Evolutionary conservation across 1,140 invertebrate species (phyloP), one percentile per base, ranked within the genome.

Genomic region (Callitettix versicolor): DNA sequence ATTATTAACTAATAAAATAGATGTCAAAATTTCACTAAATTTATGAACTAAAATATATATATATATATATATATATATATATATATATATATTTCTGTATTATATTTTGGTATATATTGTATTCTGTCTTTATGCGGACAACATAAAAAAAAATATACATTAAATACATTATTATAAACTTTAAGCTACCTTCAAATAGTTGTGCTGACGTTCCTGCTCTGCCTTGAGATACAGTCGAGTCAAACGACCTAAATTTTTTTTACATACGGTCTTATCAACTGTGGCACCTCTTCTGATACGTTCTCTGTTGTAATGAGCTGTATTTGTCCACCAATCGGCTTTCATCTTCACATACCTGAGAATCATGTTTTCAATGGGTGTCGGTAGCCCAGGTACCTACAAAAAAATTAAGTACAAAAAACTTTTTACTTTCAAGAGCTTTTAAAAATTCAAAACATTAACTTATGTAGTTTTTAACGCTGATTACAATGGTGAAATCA

Each of bases 311-410:
- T 99, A 99, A 74, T 99, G 97, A 1, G 96, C 96, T 0, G 97
- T 99, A 71, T 99, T 99, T 0, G 97, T 99, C 97, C 97, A 99
- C 97, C 97, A 99, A 72, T 99, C 97, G 0, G 97, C 96, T 70
- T 99, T 99, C 84, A 98, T 98, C 71, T 99, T 99, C 0, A 99
- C 96, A 71, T 98, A 99, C 40, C 97, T 81, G 17, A 99, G 78
- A 62, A 99, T 99, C 96, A 99, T 99, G 71, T 98, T 99, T 73
- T 99, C 97, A 64, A 99, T 98, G 0, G 97, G 97, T 43, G 92
- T 99, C 0, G 97, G 97, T 7, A 99, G 72, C 3, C 96, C 96
- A 9, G 97, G 97, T 1, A 98, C 92, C 76, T 80, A 55, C 12
- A 54, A 52, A 22, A 24, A 52, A 36, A 47, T 17, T 17, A 63